Conservation (phyloP, 2,888 invertebrate species). For the Anthophora plumipes region DNA sequence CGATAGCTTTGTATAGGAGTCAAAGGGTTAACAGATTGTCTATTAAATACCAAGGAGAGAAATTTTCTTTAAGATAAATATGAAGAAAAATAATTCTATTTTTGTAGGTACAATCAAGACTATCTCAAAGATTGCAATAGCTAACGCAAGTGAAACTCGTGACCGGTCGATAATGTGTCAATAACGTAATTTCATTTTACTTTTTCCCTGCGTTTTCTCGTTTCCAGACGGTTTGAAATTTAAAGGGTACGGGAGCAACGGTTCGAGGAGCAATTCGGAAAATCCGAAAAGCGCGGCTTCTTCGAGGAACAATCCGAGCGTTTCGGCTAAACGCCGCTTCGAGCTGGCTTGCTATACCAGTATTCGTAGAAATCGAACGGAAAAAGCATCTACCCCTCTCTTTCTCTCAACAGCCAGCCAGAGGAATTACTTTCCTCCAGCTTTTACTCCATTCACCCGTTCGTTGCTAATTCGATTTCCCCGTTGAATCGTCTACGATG, state of each 20-base stretch:
- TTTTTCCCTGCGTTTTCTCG: too few relatives aligned
- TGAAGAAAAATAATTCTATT: too few relatives aligned
- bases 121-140: too few relatives aligned
- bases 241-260: neutral
- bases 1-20: too few relatives aligned
- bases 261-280: neutral
- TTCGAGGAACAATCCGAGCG: neutral
- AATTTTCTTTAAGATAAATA: too few relatives aligned
- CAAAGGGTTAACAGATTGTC: too few relatives aligned
- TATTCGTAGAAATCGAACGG: slow-evolving; percentile 46
- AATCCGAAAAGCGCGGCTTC: neutral
- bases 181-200: too few relatives aligned
- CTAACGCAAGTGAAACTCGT: too few relatives aligned
- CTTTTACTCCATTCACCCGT: slow-evolving; percentile 38
- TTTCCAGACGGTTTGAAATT: neutral
- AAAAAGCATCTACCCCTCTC: slow-evolving; percentile 28
- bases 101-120: too few relatives aligned
- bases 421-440: slow-evolving; percentile 45
- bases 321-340: slow-evolving; percentile 4
- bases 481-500: slow-evolving; percentile 36
- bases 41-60: too few relatives aligned
- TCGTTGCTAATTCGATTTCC: slow-evolving; percentile 58
- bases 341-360: slow-evolving; percentile 3
- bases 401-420: slow-evolving; percentile 18
- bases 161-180: too few relatives aligned